Base-by-base conservation (phyloP, 2,797 vertebrate genomes). In the Cryptoprocta ferox region DNA sequence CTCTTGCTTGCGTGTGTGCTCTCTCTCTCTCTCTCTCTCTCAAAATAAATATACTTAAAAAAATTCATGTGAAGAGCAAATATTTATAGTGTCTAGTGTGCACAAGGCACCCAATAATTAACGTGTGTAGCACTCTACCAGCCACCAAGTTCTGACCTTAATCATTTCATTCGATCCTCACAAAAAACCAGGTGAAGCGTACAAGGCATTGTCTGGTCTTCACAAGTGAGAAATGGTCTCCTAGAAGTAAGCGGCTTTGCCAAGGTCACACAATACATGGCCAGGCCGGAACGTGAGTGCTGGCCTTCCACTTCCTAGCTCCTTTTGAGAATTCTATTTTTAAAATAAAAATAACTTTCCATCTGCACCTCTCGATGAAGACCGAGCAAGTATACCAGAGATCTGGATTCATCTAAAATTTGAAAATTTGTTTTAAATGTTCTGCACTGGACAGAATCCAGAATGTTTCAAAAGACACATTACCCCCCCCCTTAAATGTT, bases 361-460 rank as follows among this genome's bases (percentile, higher is more conserved):
- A 84, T 91, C 48, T 97, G 56, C 16, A 94, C 94, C 63, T 91
- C 56, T 85, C 6, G 0, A 48, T 96, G 86, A 96, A 71, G 66
- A 90, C 14, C 19, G 68, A 89, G 21, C 56, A 30, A 90, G 83
- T 11, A 81, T 66, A 96, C 39, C 6, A 88, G 61, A 85, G 88
- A 96, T 97, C 88, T 87, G 88, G 59, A 96, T 96, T 94, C 24
- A 68, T 94, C 71, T 91, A 85, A 56, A 88, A 73, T 84, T 83
- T 87, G 90, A 97, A 97, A 95, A 61, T 82, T 85, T 94, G 93
- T 97, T 96, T 95, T 87, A 93, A 95, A 88, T 91, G 39, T 95
- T 95, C 65, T 96, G 82, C 10, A 63, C 59, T 96, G 84, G 91
- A 95, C 39, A 96, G 81, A 95, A 83, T 95, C 50, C 70, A 95